Percentiles rank a stretch among this genome's conserved stretches.
Evolutionary conservation across 2,888 invertebrate species (phyloP).

Genomic region (Macaria notata): DNA sequence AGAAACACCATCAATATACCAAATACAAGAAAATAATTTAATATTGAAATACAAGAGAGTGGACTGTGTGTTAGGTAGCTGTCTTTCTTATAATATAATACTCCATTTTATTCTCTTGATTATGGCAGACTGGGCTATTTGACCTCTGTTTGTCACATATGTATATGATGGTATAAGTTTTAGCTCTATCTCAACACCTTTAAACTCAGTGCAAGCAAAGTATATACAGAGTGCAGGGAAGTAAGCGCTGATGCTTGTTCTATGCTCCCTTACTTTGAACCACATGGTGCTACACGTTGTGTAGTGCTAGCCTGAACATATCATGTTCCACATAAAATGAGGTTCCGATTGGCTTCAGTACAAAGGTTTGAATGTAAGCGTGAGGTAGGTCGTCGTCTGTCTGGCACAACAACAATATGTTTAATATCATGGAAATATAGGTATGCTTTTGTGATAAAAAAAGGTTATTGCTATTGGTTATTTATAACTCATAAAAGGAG

Average conservation of each 20-base stretch:
- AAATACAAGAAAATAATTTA: no score
- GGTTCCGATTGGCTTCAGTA: constrained; percentile 93
- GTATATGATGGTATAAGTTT: no score
- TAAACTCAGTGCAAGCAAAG: constrained; percentile 18
- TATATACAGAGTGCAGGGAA: constrained; percentile 33
- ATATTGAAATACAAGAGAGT: no score
- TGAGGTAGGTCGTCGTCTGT: constrained; percentile 97
- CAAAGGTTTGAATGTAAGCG: constrained; percentile 96
- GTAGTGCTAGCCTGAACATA: constrained; percentile 95
- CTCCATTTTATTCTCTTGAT: no score
- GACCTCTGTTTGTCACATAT: no score
- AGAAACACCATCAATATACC: no score
- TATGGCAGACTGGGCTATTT: no score
- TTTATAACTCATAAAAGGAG: no score
- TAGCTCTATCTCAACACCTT: no score
- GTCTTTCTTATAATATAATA: no score
- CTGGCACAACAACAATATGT: constrained; percentile 81
- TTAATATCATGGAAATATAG: constrained; percentile 12
- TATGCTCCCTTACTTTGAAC: constrained; percentile 52
- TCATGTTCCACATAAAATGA: constrained; percentile 97
- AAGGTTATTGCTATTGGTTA: no score
- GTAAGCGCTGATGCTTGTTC: constrained; percentile 37
- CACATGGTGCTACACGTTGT: constrained; percentile 81
- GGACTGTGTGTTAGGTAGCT: no score
- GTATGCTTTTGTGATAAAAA: constrained; percentile 14